Evolutionary conservation across 2,113 vertebrate genomes (phyloP).

Genomic region (Tupaia tana): DNA sequence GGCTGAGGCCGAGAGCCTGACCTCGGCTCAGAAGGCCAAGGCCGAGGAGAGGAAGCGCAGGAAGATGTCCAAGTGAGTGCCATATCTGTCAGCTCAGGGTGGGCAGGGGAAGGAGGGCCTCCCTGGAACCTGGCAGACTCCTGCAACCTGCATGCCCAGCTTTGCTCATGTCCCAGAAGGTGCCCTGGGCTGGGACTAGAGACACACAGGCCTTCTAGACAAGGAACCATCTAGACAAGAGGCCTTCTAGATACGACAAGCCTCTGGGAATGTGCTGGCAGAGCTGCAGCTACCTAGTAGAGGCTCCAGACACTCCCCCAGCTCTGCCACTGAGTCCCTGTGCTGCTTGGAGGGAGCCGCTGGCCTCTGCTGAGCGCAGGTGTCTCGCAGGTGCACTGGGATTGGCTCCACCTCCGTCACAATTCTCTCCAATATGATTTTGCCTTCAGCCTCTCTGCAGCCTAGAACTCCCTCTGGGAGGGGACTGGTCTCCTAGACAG

Average conservation of each 20-base stretch:
- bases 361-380: too few species aligned
- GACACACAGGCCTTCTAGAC: background rate
- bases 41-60: constrained; percentile 92
- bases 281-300: rapidly evolving
- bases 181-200: background rate
- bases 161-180: background rate
- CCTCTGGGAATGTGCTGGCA: background rate
- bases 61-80: constrained; percentile 91
- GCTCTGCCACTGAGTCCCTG: background rate
- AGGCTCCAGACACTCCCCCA: too few species aligned
- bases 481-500: background rate
- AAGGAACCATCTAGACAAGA: background rate
- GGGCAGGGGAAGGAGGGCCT: too few species aligned
- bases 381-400: background rate
- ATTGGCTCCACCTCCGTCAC: background rate
- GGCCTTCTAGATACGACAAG: background rate
- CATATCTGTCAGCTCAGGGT: rapidly evolving
- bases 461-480: background rate
- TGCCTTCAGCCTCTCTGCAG: rapidly evolving
- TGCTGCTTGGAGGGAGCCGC: background rate
- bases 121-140: background rate
- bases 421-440: background rate
- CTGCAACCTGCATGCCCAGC: background rate
- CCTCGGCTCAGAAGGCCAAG: constrained; percentile 96
- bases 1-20: constrained; percentile 96